Conservation (phyloP, 2,113 vertebrate genomes). For the Taurulus bubalis region DNA sequence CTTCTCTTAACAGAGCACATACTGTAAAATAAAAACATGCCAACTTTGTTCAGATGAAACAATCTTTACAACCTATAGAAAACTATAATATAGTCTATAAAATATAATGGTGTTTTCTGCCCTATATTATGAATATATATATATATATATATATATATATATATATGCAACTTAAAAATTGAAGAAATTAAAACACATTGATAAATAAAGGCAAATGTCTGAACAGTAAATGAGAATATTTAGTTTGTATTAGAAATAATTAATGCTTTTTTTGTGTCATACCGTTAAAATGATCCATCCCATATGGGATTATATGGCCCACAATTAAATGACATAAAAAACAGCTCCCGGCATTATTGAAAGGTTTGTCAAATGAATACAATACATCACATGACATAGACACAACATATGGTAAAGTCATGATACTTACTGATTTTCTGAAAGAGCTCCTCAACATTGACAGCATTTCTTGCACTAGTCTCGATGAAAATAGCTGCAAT, state of each 20-base stretch:
- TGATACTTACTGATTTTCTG: slow-evolving; percentile 95
- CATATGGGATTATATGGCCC: slow-evolving; percentile 6
- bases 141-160: neutral
- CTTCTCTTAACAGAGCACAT: neutral
- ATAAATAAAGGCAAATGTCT: too few species aligned
- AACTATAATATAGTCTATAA: too few species aligned
- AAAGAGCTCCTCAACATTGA: slow-evolving; percentile 98
- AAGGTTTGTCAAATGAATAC: neutral
- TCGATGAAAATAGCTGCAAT: slow-evolving; percentile 97
- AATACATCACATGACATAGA: neutral
- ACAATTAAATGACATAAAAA: neutral
- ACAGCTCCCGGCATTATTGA: neutral
- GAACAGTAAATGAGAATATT: neutral
- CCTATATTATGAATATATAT: neutral
- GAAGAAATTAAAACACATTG: too few species aligned
- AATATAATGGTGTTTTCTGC: neutral
- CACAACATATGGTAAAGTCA: neutral
- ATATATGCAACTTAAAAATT: too few species aligned
- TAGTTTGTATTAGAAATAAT: neutral
- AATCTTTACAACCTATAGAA: too few species aligned
- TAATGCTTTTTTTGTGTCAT: neutral
- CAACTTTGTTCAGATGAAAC: slow-evolving; percentile 4
- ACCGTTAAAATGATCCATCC: neutral
- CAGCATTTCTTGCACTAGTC: slow-evolving; percentile 96
- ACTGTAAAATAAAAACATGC: neutral